phyloP scores from a whole-genome alignment of 2,888 invertebrate species.

The Nipponacmea schrenckii region DNA sequence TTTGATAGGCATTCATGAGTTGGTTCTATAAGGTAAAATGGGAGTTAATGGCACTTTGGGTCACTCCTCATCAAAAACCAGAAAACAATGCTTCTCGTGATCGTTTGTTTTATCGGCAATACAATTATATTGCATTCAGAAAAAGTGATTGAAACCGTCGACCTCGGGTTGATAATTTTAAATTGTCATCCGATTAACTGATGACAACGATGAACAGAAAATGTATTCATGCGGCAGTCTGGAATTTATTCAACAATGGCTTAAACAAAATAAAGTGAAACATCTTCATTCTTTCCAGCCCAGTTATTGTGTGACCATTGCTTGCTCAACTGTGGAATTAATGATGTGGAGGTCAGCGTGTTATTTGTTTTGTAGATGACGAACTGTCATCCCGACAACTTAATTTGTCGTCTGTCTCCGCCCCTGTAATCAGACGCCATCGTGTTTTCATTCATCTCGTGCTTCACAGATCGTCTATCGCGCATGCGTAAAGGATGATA shows the following conservation, averaged over 20 bases:
- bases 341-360: slow-evolving; percentile 20
- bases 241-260: background rate
- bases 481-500: slow-evolving; percentile 19
- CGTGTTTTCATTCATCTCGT: slow-evolving; percentile 9
- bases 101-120: slow-evolving; percentile 5
- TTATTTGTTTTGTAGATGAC: slow-evolving; percentile 22
- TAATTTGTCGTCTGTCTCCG: slow-evolving; percentile 17
- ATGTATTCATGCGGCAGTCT: slow-evolving; percentile 6
- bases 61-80: background rate
- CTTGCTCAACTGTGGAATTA: slow-evolving; percentile 19
- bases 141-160: slow-evolving; percentile 1
- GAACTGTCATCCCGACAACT: slow-evolving; percentile 18
- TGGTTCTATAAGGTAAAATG: background rate
- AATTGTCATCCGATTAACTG: slow-evolving; percentile 9
- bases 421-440: slow-evolving; percentile 20
- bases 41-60: background rate
- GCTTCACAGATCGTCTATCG: slow-evolving; percentile 11
- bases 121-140: slow-evolving; percentile 2
- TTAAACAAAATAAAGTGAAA: slow-evolving; percentile 8
- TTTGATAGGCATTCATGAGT: background rate
- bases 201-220: background rate
- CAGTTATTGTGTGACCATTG: slow-evolving; percentile 3
- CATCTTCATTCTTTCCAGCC: background rate
- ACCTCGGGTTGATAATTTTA: background rate
- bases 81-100: slow-evolving; percentile 4